These are phyloP conservation scores for Morone chrysops DNA, from an alignment of 2,113 vertebrate species.

Conservation along the genomic window DNA sequence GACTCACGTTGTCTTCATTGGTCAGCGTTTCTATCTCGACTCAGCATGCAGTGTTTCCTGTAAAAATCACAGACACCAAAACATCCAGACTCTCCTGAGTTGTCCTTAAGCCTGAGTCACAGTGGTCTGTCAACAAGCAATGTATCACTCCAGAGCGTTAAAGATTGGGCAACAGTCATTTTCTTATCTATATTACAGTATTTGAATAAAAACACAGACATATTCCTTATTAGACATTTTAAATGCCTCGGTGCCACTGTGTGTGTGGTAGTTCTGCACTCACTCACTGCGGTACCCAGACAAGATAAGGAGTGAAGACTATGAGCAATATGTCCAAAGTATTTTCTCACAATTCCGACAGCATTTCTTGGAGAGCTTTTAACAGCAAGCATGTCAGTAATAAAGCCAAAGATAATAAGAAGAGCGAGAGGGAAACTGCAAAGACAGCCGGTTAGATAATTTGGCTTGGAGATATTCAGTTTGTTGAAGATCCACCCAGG, in stretches of 20 bases:
- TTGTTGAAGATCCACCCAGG: slow-evolving; percentile 63
- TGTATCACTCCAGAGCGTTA: slow-evolving; percentile 12
- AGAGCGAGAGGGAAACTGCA: slow-evolving; percentile 36
- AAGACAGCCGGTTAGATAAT: slow-evolving; percentile 63
- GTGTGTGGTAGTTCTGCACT: slow-evolving; percentile 44
- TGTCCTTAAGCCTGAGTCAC: neutral
- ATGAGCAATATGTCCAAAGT: slow-evolving; percentile 51
- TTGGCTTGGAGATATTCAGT: slow-evolving; percentile 53
- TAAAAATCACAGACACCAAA: too few species aligned
- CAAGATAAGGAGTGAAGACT: slow-evolving; percentile 50
- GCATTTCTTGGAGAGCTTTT: slow-evolving; percentile 72
- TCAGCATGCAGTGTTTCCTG: too few species aligned
- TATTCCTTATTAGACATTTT: slow-evolving; percentile 29
- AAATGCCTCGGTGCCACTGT: slow-evolving; percentile 58
- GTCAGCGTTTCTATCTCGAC: too few species aligned
- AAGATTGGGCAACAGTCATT: neutral
- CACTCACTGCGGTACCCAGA: slow-evolving; percentile 43
- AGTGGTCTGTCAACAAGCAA: slow-evolving; percentile 6
- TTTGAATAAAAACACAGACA: slow-evolving; percentile 52
- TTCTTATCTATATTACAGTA: slow-evolving; percentile 52
- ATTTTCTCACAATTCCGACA: slow-evolving; percentile 74
- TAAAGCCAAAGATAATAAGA: slow-evolving; percentile 74
- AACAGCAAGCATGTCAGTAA: slow-evolving; percentile 44
- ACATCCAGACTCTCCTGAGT: too few species aligned
- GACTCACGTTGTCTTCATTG: too few species aligned